Evolutionary conservation across 2,888 invertebrate species (phyloP).

Genomic region (Rhorus exstirpatorius): DNA sequence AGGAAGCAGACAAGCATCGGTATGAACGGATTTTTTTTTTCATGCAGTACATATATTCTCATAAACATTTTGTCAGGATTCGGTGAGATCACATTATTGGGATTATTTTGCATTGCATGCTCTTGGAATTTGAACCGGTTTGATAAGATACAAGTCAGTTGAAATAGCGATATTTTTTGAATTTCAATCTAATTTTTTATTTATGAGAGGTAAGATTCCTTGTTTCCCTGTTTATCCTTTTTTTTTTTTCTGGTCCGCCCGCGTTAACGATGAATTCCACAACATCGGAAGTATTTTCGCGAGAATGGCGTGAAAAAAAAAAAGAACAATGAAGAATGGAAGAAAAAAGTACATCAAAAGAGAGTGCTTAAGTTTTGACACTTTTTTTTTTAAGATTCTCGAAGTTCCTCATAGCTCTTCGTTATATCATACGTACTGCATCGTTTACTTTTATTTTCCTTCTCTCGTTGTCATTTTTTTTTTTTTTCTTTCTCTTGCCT

Average conservation of each 20-base stretch:
- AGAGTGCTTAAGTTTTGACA: not conserved
- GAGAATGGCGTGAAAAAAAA: not conserved
- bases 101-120: too few relatives aligned
- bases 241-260: not conserved
- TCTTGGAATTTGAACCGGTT: too few relatives aligned
- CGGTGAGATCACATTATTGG: not conserved
- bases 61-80: not conserved
- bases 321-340: too few relatives aligned
- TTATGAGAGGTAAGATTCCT: too few relatives aligned
- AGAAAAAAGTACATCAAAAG: not conserved
- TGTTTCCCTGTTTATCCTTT: not conserved
- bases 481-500: not conserved
- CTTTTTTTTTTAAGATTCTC: not conserved
- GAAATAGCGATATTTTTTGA: not conserved
- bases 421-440: not conserved
- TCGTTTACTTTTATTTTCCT: not conserved
- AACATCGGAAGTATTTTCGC: not conserved
- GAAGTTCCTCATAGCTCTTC: not conserved
- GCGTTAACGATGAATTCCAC: not conserved
- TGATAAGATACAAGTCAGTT: not conserved
- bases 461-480: slow-evolving; percentile 17
- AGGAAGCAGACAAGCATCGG: not conserved
- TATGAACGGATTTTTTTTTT: not conserved
- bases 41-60: not conserved
- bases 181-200: not conserved